Evolutionary conservation across 2,888 invertebrate genomes (phyloP).

Genomic region (Cantharis lateralis): DNA sequence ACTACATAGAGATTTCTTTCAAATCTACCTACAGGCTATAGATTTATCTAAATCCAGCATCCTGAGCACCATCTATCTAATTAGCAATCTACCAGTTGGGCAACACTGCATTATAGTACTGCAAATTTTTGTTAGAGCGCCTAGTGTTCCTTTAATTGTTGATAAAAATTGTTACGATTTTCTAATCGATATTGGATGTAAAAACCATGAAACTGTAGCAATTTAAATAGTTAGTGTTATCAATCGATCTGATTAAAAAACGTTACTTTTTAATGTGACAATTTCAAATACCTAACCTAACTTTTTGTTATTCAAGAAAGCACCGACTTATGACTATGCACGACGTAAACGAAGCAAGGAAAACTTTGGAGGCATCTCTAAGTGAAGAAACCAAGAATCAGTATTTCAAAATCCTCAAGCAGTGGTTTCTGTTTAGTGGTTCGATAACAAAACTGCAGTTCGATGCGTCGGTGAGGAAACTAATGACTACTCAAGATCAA

Average conservation of each 20-base stretch:
- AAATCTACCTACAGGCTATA: too few species aligned
- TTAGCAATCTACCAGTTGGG: too few species aligned
- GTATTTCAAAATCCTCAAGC: constrained; percentile 74
- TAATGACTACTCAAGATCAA: constrained; percentile 71
- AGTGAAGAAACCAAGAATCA: constrained; percentile 69
- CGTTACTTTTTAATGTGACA: background rate
- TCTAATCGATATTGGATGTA: background rate
- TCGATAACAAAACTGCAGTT: constrained; percentile 84
- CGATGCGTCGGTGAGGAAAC: constrained; percentile 75
- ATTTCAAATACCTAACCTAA: background rate
- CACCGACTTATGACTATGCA: constrained; percentile 30
- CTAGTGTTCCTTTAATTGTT: background rate
- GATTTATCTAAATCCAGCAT: too few species aligned
- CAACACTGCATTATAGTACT: background rate
- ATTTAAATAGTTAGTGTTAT: background rate
- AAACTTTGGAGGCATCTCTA: constrained; percentile 65
- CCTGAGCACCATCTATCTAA: too few species aligned
- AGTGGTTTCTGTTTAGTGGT: constrained; percentile 69
- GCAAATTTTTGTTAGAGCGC: background rate
- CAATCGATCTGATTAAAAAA: background rate
- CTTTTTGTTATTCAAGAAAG: background rate
- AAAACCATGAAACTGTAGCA: background rate
- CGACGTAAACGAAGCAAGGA: constrained; percentile 62
- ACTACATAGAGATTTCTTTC: too few species aligned
- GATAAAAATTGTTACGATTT: background rate